Percentiles rank a stretch among this genome's conserved stretches.
Conservation (phyloP, 2,113 vertebrate genomes). For the Embiotoca jacksoni region DNA sequence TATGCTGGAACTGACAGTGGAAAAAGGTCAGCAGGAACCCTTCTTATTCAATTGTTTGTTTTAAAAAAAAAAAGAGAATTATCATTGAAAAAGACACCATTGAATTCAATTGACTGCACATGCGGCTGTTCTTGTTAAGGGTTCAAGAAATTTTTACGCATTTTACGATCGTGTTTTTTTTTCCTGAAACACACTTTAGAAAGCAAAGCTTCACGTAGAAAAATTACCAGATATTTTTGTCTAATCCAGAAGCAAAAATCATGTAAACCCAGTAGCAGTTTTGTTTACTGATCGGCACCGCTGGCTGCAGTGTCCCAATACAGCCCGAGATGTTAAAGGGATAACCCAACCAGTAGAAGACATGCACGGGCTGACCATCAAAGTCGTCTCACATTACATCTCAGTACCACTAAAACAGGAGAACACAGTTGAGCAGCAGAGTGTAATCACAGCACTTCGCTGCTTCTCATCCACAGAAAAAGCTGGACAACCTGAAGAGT, state of each 20-base stretch:
- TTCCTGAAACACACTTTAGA: no score
- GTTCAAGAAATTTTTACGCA: no score
- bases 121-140: no score
- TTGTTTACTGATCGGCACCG: background rate
- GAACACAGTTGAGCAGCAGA: background rate
- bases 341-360: background rate
- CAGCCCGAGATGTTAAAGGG: background rate
- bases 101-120: no score
- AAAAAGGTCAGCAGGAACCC: no score
- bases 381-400: background rate
- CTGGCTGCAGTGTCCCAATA: no score
- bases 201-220: no score
- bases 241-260: background rate
- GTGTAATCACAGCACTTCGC: background rate
- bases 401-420: background rate
- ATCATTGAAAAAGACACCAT: no score
- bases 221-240: background rate
- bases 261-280: background rate
- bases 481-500: constrained; percentile 92
- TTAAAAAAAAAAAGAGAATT: no score
- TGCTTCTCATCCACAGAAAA: constrained; percentile 85
- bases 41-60: no score
- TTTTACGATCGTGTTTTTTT: no score
- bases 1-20: no score
- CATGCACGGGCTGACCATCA: background rate